A percentile compares a stretch with the other conserved stretches of the same genome.
These are phyloP conservation scores for Platorchestia sp. DNA, from an alignment of 1,140 invertebrate genomes.

Conservation along the genomic window DNA sequence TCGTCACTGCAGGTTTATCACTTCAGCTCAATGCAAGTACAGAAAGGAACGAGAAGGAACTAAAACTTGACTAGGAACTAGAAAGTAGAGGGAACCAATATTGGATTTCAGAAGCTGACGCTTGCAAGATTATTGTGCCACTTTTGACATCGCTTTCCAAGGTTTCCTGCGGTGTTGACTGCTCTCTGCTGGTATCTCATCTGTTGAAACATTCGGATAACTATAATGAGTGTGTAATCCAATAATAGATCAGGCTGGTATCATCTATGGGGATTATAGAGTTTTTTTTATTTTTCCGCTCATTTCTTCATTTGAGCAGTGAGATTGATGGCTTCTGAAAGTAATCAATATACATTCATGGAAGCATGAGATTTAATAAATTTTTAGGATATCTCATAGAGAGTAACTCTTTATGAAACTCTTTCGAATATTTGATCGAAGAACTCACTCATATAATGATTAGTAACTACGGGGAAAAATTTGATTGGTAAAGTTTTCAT, in stretches of 20 bases:
- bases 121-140: background rate
- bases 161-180: background rate
- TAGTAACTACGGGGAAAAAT: background rate
- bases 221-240: background rate
- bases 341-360: too few relatives aligned
- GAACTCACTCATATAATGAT: background rate
- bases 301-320: background rate
- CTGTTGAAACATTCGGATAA: background rate
- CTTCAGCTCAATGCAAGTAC: background rate
- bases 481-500: background rate
- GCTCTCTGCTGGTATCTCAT: background rate
- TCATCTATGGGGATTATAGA: background rate
- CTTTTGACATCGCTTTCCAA: background rate
- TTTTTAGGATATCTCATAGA: background rate
- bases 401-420: background rate
- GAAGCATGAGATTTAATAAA: too few relatives aligned
- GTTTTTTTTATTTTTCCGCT: background rate
- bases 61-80: background rate
- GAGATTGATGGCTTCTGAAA: too few relatives aligned
- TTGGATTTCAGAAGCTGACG: background rate
- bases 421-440: background rate
- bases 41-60: too few relatives aligned
- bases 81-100: background rate
- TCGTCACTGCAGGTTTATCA: background rate
- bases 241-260: background rate